Conservation (phyloP, 2,888 invertebrate species). For the Amorpha juglandis region DNA sequence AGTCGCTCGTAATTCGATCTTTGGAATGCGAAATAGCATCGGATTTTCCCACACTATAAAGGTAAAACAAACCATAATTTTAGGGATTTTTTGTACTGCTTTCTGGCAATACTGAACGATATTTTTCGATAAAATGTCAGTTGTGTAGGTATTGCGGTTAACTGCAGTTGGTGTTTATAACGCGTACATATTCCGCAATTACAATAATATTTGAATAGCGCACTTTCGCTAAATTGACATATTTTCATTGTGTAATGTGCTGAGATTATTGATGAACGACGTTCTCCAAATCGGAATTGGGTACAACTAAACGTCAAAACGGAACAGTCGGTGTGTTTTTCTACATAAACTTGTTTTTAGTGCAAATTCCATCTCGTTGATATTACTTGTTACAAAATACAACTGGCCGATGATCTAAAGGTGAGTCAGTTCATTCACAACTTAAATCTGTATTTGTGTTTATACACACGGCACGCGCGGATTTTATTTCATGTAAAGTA, state of each 20-base stretch:
- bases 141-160: constrained; percentile 64
- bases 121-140: constrained; percentile 55
- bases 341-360: constrained; percentile 60
- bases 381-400: constrained; percentile 20
- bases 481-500: neutral
- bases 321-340: constrained; percentile 57
- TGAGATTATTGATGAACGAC: neutral
- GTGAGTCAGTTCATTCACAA: constrained; percentile 9
- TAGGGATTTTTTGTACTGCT: neutral
- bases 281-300: neutral
- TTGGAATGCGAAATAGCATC: no score
- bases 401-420: constrained; percentile 9
- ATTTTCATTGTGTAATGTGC: constrained; percentile 47
- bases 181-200: constrained; percentile 46
- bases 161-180: constrained; percentile 53
- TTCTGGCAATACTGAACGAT: constrained; percentile 42
- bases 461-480: neutral
- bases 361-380: constrained; percentile 49
- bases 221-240: constrained; percentile 63
- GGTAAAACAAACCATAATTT: neutral
- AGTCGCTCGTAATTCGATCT: no score
- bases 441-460: neutral
- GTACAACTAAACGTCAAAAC: constrained; percentile 34
- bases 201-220: constrained; percentile 54
- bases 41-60: no score